A percentile compares a stretch with the other conserved stretches of the same genome.
These are phyloP conservation scores for Leucophora obtusa DNA, from an alignment of 2,888 invertebrate genomes.

Conservation along the genomic window DNA sequence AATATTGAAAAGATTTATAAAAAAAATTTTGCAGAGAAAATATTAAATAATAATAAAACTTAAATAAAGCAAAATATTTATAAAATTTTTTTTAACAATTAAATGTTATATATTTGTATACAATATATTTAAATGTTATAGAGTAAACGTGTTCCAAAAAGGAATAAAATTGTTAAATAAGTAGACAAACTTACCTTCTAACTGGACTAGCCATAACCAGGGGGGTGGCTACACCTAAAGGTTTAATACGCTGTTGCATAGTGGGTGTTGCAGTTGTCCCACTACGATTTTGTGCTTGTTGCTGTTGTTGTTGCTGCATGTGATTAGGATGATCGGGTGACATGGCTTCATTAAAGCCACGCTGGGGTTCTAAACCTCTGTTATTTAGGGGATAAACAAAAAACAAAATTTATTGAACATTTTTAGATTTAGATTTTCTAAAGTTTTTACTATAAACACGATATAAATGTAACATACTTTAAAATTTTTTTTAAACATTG, in stretches of 20 bases:
- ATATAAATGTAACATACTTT: no score
- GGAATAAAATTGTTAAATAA: not conserved
- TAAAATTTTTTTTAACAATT: conserved; percentile 33
- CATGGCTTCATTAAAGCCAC: conserved; percentile 82
- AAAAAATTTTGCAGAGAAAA: conserved; percentile 29
- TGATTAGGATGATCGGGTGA: conserved; percentile 81
- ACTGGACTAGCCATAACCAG: conserved; percentile 92
- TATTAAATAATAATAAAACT: conserved; percentile 31
- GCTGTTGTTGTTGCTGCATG: conserved; percentile 76
- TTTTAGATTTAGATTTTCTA: no score
- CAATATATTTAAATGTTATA: conserved; percentile 11
- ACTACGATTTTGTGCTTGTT: conserved; percentile 80
- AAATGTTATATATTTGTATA: conserved; percentile 42
- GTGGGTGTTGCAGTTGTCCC: conserved; percentile 84
- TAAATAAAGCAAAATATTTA: conserved; percentile 54
- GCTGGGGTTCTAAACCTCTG: conserved; percentile 83
- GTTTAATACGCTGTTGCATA: conserved; percentile 94
- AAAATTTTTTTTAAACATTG: no score
- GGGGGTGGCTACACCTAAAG: conserved; percentile 92
- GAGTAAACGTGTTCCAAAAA: no score
- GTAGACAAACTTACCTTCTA: conserved; percentile 84
- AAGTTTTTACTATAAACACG: no score
- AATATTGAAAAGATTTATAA: not conserved
- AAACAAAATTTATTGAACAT: not conserved
- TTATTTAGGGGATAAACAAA: conserved; percentile 30